Evolutionary conservation across 2,888 invertebrate genomes (phyloP).

Genomic region (Polydrusus tereticollis): DNA sequence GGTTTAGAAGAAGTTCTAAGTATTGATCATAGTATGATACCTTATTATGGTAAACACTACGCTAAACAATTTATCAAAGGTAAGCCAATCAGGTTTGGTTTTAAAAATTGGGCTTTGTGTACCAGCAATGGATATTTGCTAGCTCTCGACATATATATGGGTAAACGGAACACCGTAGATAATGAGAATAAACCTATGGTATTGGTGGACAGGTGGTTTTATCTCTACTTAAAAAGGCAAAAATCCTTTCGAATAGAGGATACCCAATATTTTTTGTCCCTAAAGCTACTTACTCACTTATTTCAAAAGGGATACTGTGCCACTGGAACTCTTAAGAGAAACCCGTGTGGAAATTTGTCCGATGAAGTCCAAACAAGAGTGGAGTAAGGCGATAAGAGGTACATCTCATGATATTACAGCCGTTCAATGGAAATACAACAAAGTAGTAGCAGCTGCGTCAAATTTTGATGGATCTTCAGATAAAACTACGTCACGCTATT

Average conservation of each 20-base stretch:
- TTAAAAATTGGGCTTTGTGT: too few species aligned
- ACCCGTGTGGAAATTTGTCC: constrained; percentile 28
- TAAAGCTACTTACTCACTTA: constrained; percentile 11
- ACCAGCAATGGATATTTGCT: too few species aligned
- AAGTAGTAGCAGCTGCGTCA: too few species aligned
- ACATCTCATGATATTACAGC: background rate
- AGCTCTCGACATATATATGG: too few species aligned
- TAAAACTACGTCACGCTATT: too few species aligned
- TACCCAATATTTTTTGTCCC: constrained; percentile 36
- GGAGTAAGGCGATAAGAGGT: background rate
- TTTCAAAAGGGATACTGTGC: constrained; percentile 32
- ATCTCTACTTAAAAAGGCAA: constrained; percentile 23
- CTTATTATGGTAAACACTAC: too few species aligned
- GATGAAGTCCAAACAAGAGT: background rate
- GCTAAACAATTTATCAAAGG: too few species aligned
- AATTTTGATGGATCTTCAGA: too few species aligned
- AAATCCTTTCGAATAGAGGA: constrained; percentile 20
- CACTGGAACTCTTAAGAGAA: constrained; percentile 36
- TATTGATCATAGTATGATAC: too few species aligned
- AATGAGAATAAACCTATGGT: constrained; percentile 42
- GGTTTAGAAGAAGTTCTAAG: constrained; percentile 30
- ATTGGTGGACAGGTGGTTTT: constrained; percentile 50
- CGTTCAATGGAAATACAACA: constrained; percentile 46
- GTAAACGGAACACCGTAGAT: background rate
- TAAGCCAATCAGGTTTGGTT: too few species aligned